Evolutionary conservation across 2,888 invertebrate species (phyloP).

Genomic region (Tachina fera): DNA sequence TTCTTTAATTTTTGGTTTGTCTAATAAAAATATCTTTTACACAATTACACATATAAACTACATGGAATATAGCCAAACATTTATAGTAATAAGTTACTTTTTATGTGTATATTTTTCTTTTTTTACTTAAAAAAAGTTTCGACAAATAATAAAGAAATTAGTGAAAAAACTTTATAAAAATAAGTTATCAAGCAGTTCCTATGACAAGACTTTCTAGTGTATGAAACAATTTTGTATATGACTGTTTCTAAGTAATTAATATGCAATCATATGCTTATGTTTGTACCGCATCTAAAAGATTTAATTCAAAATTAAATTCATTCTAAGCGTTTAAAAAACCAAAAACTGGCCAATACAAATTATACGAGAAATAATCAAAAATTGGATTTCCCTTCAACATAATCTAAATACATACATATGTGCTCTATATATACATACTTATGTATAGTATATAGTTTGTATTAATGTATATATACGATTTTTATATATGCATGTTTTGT

Average conservation of each 20-base stretch:
- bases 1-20: slow-evolving; percentile 43
- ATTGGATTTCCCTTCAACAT: slow-evolving; percentile 1
- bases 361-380: slow-evolving; percentile 17
- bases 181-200: slow-evolving; percentile 44
- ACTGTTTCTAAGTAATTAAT: not conserved
- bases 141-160: not conserved
- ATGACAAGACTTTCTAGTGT: slow-evolving; percentile 28
- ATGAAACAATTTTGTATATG: not conserved
- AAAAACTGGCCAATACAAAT: slow-evolving; percentile 27
- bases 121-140: slow-evolving; percentile 8
- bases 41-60: slow-evolving; percentile 71
- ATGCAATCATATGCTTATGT: not conserved
- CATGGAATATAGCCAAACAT: slow-evolving; percentile 67
- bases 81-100: slow-evolving; percentile 52
- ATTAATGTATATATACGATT: slow-evolving; percentile 40
- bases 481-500: slow-evolving; percentile 43
- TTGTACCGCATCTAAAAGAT: slow-evolving; percentile 29
- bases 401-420: slow-evolving; percentile 52
- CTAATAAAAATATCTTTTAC: slow-evolving; percentile 56
- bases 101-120: slow-evolving; percentile 28
- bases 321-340: not conserved
- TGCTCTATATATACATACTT: slow-evolving; percentile 38
- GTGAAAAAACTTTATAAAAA: slow-evolving; percentile 8
- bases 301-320: slow-evolving; percentile 9
- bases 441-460: slow-evolving; percentile 27